Base-by-base conservation (phyloP, 2,888 invertebrate genomes). In the Antheraea yamamai region DNA sequence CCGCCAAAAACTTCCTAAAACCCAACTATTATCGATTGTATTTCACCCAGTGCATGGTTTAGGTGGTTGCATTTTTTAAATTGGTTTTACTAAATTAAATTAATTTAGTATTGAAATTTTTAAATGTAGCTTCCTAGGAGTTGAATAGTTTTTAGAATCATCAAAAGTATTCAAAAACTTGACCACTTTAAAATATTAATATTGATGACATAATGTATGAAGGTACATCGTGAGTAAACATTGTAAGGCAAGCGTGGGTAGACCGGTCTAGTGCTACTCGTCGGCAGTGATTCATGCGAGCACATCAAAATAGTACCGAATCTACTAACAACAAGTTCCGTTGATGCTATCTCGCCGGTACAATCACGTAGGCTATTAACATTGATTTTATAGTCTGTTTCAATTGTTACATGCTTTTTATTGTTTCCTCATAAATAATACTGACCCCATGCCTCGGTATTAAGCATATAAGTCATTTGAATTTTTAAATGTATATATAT, bases 181-280 rank as follows among this genome's bases (percentile, higher is more conserved):
- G 0, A 14, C 55, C 6, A 20, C 3, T 20, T 55, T 55, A 20
- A 4, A 18, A 23, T 61, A 12, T 23, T 7, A 23, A 61, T 23
- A 61, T 61, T 12, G 20, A 61, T 61, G 8, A 64, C 64, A 4
- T 64, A 64, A 64, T 10, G 0, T 14, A 23, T 26, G 14, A 16
- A 14, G 64, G 14, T 64, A 64, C 14, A 26, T 26, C 12, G 26
- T 64, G 64, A 64, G 16, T 64, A 64, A 26, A 26, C 23, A 64
- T 26, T 14, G 23, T 55, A 74, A 72, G 26, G 73, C 61, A 30
- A 64, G 85, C 85, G 91, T 91, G 87, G 91, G 91, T 77, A 88
- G 85, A 88, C 89, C 68, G 78, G 89, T 86, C 83, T 84, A 76
- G 75, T 77, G 75, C 23, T 47, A 55, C 61, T 74, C 77, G 76